Conservation (phyloP, 2,113 vertebrate genomes). For the Solea solea region DNA sequence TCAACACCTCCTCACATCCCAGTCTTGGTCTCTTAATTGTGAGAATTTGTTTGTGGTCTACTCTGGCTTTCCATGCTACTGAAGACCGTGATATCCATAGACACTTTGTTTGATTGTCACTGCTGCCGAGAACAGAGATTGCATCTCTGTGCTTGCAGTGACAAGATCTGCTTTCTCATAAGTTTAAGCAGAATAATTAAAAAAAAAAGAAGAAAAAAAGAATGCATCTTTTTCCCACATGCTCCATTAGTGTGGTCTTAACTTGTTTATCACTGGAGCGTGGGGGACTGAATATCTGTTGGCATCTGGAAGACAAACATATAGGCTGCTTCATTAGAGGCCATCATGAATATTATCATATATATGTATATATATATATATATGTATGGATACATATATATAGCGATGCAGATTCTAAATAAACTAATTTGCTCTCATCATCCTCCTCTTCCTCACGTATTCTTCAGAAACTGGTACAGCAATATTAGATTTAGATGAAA, state of each 20-base stretch:
- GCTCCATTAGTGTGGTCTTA: conserved; percentile 43
- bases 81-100: conserved; percentile 44
- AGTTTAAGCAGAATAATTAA: neutral
- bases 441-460: too few species aligned
- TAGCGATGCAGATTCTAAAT: too few species aligned
- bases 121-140: conserved; percentile 25
- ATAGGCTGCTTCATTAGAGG: conserved; percentile 37
- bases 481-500: too few species aligned
- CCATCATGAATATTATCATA: conserved; percentile 42
- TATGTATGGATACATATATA: too few species aligned
- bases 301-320: conserved; percentile 31
- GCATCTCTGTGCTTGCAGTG: conserved; percentile 9
- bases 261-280: conserved; percentile 39
- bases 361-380: too few species aligned
- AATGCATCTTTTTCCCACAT: conserved; percentile 18
- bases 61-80: conserved; percentile 19
- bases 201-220: conserved; percentile 35
- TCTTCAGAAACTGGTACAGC: too few species aligned
- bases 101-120: conserved; percentile 40
- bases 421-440: too few species aligned
- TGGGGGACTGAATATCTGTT: conserved; percentile 27
- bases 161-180: conserved; percentile 15
- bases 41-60: conserved; percentile 74
- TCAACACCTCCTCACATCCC: conserved; percentile 63
- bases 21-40: conserved; percentile 66